phyloP scores from a whole-genome alignment of 2,113 vertebrate species.

The Charina bottae region DNA sequence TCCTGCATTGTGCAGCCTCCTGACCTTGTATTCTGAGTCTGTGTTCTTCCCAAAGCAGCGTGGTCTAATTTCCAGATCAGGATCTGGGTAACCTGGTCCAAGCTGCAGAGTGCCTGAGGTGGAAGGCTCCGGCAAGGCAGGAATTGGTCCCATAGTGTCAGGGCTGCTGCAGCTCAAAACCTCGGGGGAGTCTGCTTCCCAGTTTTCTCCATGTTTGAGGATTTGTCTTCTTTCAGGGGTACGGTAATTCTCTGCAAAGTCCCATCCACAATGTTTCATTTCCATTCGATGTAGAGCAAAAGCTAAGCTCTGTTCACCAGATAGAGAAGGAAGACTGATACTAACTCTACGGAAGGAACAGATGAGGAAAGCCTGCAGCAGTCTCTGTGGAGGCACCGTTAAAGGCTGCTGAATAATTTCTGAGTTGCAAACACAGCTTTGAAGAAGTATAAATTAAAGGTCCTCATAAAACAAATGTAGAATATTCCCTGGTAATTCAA shows the following conservation, averaged over 20 bases:
- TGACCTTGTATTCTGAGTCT: background rate
- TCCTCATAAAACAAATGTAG: background rate
- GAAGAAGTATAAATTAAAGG: background rate
- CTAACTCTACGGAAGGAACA: background rate
- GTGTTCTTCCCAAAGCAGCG: background rate
- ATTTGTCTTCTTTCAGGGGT: background rate
- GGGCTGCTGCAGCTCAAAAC: background rate
- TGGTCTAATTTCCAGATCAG: background rate
- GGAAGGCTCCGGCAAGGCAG: background rate
- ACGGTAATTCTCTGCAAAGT: background rate
- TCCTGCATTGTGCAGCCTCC: background rate
- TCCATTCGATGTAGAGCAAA: background rate
- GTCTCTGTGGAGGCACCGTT: background rate
- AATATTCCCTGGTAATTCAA: background rate
- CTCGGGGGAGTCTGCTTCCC: background rate
- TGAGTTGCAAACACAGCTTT: background rate
- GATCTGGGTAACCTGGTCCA: background rate
- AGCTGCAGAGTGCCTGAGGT: background rate
- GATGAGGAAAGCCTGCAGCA: background rate
- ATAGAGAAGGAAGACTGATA: background rate
- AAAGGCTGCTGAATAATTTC: background rate
- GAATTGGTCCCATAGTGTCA: background rate
- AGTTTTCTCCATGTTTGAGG: background rate
- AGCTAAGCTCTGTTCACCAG: background rate
- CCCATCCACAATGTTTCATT: background rate